Conservation (phyloP, 2,888 invertebrate species). For the Stratiomys singularior region DNA sequence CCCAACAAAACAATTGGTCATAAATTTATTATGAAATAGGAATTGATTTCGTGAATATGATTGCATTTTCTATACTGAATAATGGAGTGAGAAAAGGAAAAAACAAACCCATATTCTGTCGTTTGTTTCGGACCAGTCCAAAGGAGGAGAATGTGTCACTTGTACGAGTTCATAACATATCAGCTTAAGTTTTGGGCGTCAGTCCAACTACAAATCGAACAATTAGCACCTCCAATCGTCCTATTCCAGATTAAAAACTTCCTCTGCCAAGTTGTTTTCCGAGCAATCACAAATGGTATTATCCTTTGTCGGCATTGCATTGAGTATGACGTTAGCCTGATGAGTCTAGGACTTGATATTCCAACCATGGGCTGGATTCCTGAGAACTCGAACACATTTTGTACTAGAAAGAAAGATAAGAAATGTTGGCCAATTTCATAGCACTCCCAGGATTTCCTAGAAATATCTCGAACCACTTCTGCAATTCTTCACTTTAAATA, state of each 20-base stretch:
- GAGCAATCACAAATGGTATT: conserved; percentile 51
- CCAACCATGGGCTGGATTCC: conserved; percentile 7
- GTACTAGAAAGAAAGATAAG: not conserved
- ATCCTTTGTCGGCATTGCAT: conserved; percentile 14
- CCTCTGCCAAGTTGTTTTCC: conserved; percentile 50
- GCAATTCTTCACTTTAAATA: too few species aligned
- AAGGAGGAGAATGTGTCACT: not conserved
- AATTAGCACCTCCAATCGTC: conserved; percentile 46
- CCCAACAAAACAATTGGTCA: too few species aligned
- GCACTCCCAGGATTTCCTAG: too few species aligned
- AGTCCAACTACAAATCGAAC: conserved; percentile 44
- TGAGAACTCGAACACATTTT: conserved; percentile 48
- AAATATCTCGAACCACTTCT: too few species aligned
- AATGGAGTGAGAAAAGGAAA: too few species aligned
- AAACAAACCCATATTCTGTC: not conserved
- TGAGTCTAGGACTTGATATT: not conserved
- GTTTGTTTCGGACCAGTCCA: too few species aligned
- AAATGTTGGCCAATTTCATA: not conserved
- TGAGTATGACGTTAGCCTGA: conserved; percentile 6
- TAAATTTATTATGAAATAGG: too few species aligned
- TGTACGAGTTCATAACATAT: not conserved
- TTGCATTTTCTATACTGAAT: too few species aligned
- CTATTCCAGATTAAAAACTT: conserved; percentile 49
- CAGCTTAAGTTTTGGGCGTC: not conserved
- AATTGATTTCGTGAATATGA: too few species aligned